Conservation (phyloP, 2,113 vertebrate genomes). For the Bujurquina vittata region DNA sequence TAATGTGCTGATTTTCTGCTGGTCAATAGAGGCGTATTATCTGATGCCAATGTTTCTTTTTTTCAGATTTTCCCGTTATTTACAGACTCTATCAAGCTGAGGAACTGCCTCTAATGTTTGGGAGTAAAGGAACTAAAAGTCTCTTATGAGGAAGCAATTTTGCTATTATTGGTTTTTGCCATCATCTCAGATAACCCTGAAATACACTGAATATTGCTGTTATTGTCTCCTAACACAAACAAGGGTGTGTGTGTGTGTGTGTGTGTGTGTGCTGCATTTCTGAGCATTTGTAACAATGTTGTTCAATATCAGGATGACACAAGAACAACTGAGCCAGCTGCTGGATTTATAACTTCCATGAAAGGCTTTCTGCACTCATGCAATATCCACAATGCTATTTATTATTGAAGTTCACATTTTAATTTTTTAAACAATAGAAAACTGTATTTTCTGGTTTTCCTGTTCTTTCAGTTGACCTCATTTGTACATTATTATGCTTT, state of each 20-base stretch:
- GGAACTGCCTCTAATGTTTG: not conserved
- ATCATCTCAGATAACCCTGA: not conserved
- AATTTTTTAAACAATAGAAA: not conserved
- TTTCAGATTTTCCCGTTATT: slow-evolving; percentile 2
- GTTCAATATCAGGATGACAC: slow-evolving; percentile 21
- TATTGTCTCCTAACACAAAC: not conserved
- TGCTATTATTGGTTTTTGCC: not conserved
- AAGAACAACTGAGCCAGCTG: slow-evolving; percentile 10
- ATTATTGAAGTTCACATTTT: not conserved
- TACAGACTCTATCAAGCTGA: slow-evolving; percentile 27
- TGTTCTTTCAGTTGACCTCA: not conserved
- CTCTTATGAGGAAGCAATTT: not conserved
- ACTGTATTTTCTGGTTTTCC: not conserved
- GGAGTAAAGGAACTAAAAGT: not conserved
- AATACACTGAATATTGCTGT: not conserved
- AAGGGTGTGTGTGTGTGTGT: not conserved
- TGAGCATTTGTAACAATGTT: slow-evolving; percentile 19
- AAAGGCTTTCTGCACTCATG: not conserved
- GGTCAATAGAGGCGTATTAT: slow-evolving; percentile 31
- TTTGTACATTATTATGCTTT: not conserved
- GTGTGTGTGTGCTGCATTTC: slow-evolving; percentile 6
- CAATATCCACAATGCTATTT: slow-evolving; percentile 13
- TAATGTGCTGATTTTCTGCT: slow-evolving; percentile 23
- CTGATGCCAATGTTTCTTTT: slow-evolving; percentile 12
- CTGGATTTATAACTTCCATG: slow-evolving; percentile 32